A percentile compares a stretch with the other conserved stretches of the same genome.
These are phyloP conservation scores for Bubo blakistoni DNA, from an alignment of 2,113 vertebrate species.

Conservation along the genomic window DNA sequence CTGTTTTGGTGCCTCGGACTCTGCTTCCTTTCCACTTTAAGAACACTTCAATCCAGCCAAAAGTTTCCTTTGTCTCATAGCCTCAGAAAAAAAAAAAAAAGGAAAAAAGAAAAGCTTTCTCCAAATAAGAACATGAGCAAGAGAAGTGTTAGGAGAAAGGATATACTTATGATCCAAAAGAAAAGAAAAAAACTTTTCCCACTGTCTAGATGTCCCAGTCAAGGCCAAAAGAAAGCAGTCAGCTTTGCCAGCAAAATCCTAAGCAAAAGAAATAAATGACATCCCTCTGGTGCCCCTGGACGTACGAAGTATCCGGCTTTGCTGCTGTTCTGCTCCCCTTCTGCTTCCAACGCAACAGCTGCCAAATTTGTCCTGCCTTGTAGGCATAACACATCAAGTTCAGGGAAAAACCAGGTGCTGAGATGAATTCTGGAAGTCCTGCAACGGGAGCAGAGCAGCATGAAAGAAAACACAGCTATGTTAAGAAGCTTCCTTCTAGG, in stretches of 20 bases:
- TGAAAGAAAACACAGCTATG: conserved; percentile 19
- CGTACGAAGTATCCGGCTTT: not conserved
- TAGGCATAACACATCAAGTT: not conserved
- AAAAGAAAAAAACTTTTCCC: not conserved
- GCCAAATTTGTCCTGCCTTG: not conserved
- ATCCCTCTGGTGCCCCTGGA: conserved; percentile 3
- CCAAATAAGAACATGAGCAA: not conserved
- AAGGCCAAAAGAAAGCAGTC: not conserved
- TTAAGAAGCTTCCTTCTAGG: not conserved
- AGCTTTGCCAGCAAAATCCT: not conserved
- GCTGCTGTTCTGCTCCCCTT: not conserved
- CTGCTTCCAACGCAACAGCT: not conserved
- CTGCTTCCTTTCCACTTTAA: not conserved
- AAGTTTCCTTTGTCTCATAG: not conserved
- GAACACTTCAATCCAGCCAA: not conserved
- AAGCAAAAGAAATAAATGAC: not conserved
- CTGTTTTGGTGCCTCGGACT: not conserved
- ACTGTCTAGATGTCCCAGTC: not conserved
- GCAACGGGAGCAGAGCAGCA: not conserved
- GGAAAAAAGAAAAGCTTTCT: not conserved
- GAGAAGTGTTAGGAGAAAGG: not conserved
- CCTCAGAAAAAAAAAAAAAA: not conserved
- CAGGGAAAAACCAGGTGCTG: not conserved
- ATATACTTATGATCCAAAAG: not conserved
- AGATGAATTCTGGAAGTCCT: not conserved